phyloP scores from a whole-genome alignment of 2,888 invertebrate genomes.

The Troides helena region DNA sequence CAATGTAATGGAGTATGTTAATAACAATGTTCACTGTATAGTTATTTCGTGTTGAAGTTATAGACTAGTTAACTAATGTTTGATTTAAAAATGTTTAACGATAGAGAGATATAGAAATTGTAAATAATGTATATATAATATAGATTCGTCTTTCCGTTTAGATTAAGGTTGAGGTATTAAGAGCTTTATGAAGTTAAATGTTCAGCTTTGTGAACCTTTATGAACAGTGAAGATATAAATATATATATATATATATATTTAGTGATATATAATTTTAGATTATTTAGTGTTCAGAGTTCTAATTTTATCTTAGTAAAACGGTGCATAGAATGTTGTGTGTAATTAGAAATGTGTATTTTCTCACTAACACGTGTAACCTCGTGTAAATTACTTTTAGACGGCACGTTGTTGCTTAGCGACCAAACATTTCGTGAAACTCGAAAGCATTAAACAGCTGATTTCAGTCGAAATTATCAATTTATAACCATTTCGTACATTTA shows the following conservation, averaged over 20 bases:
- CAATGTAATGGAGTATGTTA: constrained; percentile 42
- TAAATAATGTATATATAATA: constrained; percentile 55
- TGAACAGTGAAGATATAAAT: constrained; percentile 38
- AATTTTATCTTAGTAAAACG: constrained; percentile 24
- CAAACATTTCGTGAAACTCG: not conserved
- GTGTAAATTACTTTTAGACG: constrained; percentile 4
- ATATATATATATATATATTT: constrained; percentile 25
- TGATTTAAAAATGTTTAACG: constrained; percentile 19
- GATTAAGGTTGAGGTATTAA: constrained; percentile 48
- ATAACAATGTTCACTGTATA: constrained; percentile 44
- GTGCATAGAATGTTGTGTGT: constrained; percentile 26
- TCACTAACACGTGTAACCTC: constrained; percentile 8
- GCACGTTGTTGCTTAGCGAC: constrained; percentile 11
- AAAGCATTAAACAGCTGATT: constrained; percentile 3
- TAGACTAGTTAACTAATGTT: constrained; percentile 35
- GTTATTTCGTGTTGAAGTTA: constrained; percentile 40
- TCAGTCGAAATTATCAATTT: not conserved
- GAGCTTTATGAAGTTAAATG: constrained; percentile 55
- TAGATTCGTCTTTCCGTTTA: constrained; percentile 41
- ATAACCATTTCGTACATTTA: constrained; percentile 5
- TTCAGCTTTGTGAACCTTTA: constrained; percentile 36
- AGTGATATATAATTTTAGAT: constrained; percentile 16
- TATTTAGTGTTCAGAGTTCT: constrained; percentile 23
- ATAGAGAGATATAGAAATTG: constrained; percentile 36
- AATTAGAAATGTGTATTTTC: constrained; percentile 20